Evolutionary conservation across 1,140 invertebrate genomes (phyloP).

Genomic region (Scaptomyza hsui): DNA sequence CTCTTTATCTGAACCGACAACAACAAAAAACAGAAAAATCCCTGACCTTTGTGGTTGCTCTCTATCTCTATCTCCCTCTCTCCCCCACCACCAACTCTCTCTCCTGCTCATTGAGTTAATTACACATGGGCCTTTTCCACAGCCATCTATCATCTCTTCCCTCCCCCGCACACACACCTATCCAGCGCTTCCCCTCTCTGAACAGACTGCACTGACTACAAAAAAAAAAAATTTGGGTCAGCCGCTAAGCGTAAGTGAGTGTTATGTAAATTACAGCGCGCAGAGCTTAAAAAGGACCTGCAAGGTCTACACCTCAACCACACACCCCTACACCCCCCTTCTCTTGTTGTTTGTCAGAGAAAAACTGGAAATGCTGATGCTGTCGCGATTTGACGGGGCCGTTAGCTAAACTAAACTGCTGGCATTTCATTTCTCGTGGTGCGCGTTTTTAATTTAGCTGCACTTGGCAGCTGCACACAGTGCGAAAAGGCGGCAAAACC

Average conservation of each 20-base stretch:
- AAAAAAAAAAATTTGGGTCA: constrained; percentile 67
- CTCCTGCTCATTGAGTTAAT: constrained; percentile 53
- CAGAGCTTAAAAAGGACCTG: constrained; percentile 60
- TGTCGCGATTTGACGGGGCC: constrained; percentile 46
- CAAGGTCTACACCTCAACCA: constrained; percentile 29
- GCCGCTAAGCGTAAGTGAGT: constrained; percentile 78
- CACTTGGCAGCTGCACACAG: constrained; percentile 52
- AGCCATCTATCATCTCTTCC: constrained; percentile 33
- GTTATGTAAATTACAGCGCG: constrained; percentile 74
- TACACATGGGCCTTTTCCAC: constrained; percentile 42
- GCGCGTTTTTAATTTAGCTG: constrained; percentile 69
- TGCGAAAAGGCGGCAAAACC: too few species aligned
- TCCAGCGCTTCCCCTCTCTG: not conserved
- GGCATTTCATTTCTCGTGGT: constrained; percentile 37
- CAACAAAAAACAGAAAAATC: constrained; percentile 58
- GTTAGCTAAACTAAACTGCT: constrained; percentile 62
- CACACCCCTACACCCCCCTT: not conserved
- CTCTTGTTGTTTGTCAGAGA: constrained; percentile 15
- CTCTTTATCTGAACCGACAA: constrained; percentile 2
- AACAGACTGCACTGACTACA: constrained; percentile 8
- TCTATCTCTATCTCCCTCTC: not conserved
- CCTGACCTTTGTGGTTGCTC: constrained; percentile 73
- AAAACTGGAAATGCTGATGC: constrained; percentile 51
- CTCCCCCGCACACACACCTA: not conserved
- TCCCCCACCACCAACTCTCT: not conserved